Percentiles rank a stretch among this genome's conserved stretches.
Evolutionary conservation across 1,140 invertebrate genomes (phyloP).

Genomic region (Pseudomyrmex flavicornis): DNA sequence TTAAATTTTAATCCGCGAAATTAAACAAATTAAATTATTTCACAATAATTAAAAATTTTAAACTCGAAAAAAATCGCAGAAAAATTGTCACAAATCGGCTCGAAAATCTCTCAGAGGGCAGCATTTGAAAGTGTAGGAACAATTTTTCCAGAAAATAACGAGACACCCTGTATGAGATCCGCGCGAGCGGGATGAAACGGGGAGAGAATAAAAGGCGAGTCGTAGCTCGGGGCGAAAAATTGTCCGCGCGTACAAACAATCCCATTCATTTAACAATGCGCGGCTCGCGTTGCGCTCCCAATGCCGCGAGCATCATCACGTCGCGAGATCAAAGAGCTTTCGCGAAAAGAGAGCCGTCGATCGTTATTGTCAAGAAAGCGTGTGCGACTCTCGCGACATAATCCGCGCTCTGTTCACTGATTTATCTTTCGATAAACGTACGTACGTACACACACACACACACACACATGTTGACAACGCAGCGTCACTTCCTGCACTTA

Average conservation of each 20-base stretch:
- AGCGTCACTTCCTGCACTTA: too few relatives aligned
- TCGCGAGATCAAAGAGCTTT: slow-evolving; percentile 45
- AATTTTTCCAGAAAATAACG: not conserved
- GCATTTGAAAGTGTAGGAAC: not conserved
- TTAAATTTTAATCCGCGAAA: too few relatives aligned
- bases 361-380: slow-evolving; percentile 25
- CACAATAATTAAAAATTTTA: too few relatives aligned
- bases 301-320: slow-evolving; percentile 17
- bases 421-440: too few relatives aligned
- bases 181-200: slow-evolving; percentile 78
- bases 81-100: too few relatives aligned
- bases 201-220: slow-evolving; percentile 63
- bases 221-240: slow-evolving; percentile 55
- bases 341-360: slow-evolving; percentile 8
- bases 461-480: too few relatives aligned
- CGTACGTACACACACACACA: too few relatives aligned
- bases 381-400: slow-evolving; percentile 25
- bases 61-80: too few relatives aligned
- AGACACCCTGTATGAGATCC: slow-evolving; percentile 37
- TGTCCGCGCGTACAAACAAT: slow-evolving; percentile 50
- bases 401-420: not conserved
- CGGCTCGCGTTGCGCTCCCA: slow-evolving; percentile 29
- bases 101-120: not conserved
- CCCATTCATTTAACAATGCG: slow-evolving; percentile 57
- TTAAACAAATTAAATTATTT: too few relatives aligned